phyloP scores from a whole-genome alignment of 2,888 invertebrate genomes.

The Dendrolimus houi region DNA sequence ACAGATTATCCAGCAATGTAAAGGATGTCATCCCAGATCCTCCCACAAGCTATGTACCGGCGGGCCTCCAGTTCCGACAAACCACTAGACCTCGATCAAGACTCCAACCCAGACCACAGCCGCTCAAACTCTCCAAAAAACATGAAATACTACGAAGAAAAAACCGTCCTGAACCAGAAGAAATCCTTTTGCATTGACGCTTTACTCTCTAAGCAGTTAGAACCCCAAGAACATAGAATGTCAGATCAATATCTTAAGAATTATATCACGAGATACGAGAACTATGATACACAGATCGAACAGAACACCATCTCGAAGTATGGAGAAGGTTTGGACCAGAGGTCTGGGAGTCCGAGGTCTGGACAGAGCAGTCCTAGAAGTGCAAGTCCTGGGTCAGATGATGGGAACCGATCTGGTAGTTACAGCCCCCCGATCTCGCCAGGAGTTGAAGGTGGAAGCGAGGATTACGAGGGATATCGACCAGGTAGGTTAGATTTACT shows the following conservation, averaged over 20 bases:
- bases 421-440: constrained; percentile 91
- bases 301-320: constrained; percentile 60
- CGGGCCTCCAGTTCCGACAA: constrained; percentile 46
- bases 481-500: constrained; percentile 41
- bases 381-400: constrained; percentile 69
- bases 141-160: constrained; percentile 60
- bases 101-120: constrained; percentile 43
- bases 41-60: constrained; percentile 33
- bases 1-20: constrained; percentile 1
- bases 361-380: constrained; percentile 53
- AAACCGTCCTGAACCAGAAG: constrained; percentile 65
- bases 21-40: constrained; percentile 16
- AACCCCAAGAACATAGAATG: constrained; percentile 23
- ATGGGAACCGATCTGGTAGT: constrained; percentile 79
- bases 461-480: constrained; percentile 60
- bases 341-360: constrained; percentile 14
- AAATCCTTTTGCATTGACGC: constrained; percentile 96
- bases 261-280: constrained; percentile 56
- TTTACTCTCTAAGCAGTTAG: constrained; percentile 79
- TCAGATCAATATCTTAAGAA: constrained; percentile 33
- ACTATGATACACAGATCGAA: constrained; percentile 63
- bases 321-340: constrained; percentile 9
- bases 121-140: constrained; percentile 58
- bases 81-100: constrained; percentile 54
- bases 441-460: constrained; percentile 84